Evolutionary conservation across 2,888 invertebrate genomes (phyloP).

Genomic region (Erebia aethiops): DNA sequence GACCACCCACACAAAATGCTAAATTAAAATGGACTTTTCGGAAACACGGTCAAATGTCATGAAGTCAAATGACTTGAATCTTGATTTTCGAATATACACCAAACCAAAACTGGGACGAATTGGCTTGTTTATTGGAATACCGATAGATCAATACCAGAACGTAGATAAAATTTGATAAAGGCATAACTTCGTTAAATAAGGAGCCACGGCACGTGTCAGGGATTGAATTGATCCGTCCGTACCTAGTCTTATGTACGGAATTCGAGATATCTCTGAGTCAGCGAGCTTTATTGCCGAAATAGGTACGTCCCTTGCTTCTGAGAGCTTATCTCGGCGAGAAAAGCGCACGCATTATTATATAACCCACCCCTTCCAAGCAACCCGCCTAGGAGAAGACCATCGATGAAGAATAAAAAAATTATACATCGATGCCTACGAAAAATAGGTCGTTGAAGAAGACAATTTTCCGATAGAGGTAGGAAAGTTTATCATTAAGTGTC

Average conservation of each 20-base stretch:
- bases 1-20: too few species aligned
- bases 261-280: slow-evolving; percentile 29
- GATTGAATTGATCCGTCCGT: slow-evolving; percentile 18
- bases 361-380: slow-evolving; percentile 9
- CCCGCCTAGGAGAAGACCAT: neutral
- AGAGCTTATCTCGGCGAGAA: slow-evolving; percentile 53
- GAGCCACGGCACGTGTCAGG: slow-evolving; percentile 8
- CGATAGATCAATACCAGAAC: neutral
- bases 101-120: too few species aligned
- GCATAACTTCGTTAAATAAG: slow-evolving; percentile 23
- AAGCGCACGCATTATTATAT: slow-evolving; percentile 64
- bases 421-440: too few species aligned
- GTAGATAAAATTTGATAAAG: slow-evolving; percentile 11
- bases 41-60: too few species aligned
- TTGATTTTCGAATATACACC: too few species aligned
- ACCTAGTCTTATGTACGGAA: slow-evolving; percentile 21
- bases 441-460: too few species aligned
- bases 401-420: too few species aligned
- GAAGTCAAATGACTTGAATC: too few species aligned
- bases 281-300: slow-evolving; percentile 44
- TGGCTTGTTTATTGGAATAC: neutral
- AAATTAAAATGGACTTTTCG: too few species aligned
- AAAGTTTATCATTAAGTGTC: too few species aligned
- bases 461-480: too few species aligned
- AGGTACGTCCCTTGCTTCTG: slow-evolving; percentile 54